Conservation (phyloP, 2,113 vertebrate genomes). For the Rattus norvegicus region GRCr8 NC_086029.1:78457001-78457500, state of each 20-base stretch:
- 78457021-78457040: neutral
- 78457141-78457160: neutral
- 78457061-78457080: neutral
- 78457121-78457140: neutral
- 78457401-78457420: neutral
- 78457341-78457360: neutral
- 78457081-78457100: neutral
- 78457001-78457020: neutral
- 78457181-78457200: neutral
- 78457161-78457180: neutral
- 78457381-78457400: neutral
- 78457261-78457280: slow-evolving; percentile 12
- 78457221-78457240: neutral
- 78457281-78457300: too few species aligned
- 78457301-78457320: neutral
- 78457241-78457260: neutral
- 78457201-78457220: neutral
- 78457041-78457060: neutral
- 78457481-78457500: neutral
- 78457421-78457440: neutral
- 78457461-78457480: neutral
- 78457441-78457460: neutral
- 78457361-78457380: neutral
- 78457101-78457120: neutral
- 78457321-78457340: neutral